These are phyloP conservation scores for Heteronetta atricapilla DNA, from an alignment of 2,113 vertebrate genomes.

Conservation along the genomic window DNA sequence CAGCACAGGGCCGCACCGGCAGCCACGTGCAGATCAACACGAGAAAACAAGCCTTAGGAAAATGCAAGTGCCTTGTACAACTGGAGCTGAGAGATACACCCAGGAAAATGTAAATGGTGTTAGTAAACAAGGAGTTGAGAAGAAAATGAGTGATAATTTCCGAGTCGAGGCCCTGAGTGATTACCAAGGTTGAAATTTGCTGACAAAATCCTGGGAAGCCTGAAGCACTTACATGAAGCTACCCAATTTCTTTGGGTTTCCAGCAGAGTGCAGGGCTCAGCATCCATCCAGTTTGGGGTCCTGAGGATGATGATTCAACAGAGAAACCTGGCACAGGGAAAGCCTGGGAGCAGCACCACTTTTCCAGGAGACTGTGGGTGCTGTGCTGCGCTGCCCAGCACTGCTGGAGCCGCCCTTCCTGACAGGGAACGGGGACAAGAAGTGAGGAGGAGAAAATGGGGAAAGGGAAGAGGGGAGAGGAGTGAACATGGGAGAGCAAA, in stretches of 20 bases:
- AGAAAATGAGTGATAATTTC: background rate
- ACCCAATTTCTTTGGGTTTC: background rate
- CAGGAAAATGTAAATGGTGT: background rate
- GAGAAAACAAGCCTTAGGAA: background rate
- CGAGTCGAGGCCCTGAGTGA: background rate
- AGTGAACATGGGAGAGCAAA: background rate
- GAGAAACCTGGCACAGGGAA: background rate
- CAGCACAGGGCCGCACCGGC: background rate
- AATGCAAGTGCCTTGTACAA: background rate
- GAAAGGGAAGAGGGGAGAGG: background rate
- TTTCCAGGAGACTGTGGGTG: constrained; percentile 6
- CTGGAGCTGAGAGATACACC: background rate
- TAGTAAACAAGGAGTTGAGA: background rate
- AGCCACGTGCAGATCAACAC: background rate
- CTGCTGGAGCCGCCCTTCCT: constrained; percentile 31
- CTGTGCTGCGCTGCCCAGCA: constrained; percentile 2
- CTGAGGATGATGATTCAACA: background rate
- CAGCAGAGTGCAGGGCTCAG: background rate
- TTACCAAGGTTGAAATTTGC: background rate
- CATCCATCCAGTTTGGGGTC: background rate
- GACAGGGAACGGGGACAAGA: background rate
- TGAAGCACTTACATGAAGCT: background rate
- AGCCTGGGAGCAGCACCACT: background rate
- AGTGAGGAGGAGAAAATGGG: background rate
- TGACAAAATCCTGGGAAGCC: background rate